Percentiles rank a stretch among this genome's conserved stretches.
phyloP scores from a whole-genome alignment of 2,888 invertebrate genomes.

The Oscheius sp. region DNA sequence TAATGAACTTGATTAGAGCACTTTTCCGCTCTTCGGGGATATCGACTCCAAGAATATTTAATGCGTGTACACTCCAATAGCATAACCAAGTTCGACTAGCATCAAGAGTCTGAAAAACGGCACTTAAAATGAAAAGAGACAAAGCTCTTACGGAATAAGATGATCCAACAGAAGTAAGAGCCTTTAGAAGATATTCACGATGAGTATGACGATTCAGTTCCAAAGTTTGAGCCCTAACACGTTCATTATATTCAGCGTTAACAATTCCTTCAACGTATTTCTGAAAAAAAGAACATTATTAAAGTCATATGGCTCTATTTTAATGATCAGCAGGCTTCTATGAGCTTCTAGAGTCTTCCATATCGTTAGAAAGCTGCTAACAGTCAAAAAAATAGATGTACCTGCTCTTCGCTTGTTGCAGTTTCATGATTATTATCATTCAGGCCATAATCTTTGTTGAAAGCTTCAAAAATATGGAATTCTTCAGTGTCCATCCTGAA shows the following conservation, averaged over 20 bases:
- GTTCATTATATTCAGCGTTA: constrained; percentile 37
- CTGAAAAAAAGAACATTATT: constrained; percentile 26
- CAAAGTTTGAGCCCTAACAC: constrained; percentile 31
- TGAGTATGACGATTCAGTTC: constrained; percentile 46
- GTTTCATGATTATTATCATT: constrained; percentile 56
- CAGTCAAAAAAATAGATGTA: constrained; percentile 35
- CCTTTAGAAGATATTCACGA: constrained; percentile 41
- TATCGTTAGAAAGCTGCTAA: no score
- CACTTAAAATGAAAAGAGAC: not conserved
- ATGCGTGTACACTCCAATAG: constrained; percentile 94
- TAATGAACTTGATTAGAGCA: constrained; percentile 59
- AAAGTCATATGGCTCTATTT: no score
- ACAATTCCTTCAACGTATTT: constrained; percentile 51
- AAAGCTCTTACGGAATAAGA: constrained; percentile 41
- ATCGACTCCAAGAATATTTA: constrained; percentile 83
- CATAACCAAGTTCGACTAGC: constrained; percentile 95
- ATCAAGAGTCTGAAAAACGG: constrained; percentile 81
- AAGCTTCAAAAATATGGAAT: constrained; percentile 5
- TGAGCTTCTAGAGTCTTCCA: no score
- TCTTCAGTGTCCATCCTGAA: no score
- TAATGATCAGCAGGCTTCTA: no score
- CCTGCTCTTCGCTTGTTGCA: constrained; percentile 60
- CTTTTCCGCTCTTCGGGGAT: constrained; percentile 55
- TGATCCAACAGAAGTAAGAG: constrained; percentile 39
- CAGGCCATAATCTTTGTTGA: constrained; percentile 38